phyloP scores from a whole-genome alignment of 2,888 invertebrate genomes.

The Mayetiola destructor region DNA sequence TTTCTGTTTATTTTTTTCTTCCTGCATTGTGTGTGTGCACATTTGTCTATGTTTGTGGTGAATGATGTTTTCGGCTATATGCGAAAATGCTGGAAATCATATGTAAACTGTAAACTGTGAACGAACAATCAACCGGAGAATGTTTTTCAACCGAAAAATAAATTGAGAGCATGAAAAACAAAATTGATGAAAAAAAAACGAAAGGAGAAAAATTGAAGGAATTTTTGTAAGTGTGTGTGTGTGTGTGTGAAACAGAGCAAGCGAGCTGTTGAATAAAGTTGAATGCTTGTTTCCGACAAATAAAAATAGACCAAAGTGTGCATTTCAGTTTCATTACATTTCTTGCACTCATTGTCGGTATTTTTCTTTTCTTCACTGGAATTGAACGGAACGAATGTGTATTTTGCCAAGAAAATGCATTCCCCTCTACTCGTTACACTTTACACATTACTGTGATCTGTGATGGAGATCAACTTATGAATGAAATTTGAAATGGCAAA shows the following conservation, averaged over 20 bases:
- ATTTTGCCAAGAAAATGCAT: too few relatives aligned
- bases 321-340: constrained; percentile 11
- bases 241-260: constrained; percentile 1
- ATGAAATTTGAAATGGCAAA: too few relatives aligned
- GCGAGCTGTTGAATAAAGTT: constrained; percentile 7
- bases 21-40: too few relatives aligned
- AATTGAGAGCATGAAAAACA: not conserved
- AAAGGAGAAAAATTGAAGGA: not conserved
- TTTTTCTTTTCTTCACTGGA: not conserved
- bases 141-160: not conserved
- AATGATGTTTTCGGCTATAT: too few relatives aligned
- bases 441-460: too few relatives aligned
- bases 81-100: constrained; percentile 7
- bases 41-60: too few relatives aligned
- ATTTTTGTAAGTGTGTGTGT: not conserved
- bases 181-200: constrained; percentile 2
- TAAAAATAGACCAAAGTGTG: constrained; percentile 10
- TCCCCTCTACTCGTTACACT: too few relatives aligned
- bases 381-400: too few relatives aligned
- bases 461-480: too few relatives aligned
- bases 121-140: not conserved
- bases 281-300: constrained; percentile 13
- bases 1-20: too few relatives aligned
- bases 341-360: not conserved
- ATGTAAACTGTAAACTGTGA: not conserved